A percentile compares a stretch with the other conserved stretches of the same genome.
phyloP scores from a whole-genome alignment of 2,113 vertebrate genomes.

The Notiomystis cincta region DNA sequence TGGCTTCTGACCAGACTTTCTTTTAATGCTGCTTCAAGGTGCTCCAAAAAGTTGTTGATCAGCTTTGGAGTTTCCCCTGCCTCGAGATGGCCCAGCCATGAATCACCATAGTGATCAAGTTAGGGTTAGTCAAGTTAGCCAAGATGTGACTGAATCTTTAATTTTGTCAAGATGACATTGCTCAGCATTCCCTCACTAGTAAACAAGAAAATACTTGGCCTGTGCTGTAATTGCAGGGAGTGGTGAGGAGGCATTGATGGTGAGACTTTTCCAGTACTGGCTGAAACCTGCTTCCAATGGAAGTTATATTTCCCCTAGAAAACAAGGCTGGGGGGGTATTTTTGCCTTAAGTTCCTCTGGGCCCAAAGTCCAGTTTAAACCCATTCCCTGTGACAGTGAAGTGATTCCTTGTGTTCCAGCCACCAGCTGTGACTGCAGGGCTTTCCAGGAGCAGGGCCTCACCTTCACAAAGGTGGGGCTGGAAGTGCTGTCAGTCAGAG shows the following conservation, averaged over 20 bases:
- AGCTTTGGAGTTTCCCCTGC: slow-evolving; percentile 3
- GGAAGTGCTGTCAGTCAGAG: background rate
- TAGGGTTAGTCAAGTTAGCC: background rate
- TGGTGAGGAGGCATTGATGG: background rate
- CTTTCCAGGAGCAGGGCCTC: background rate
- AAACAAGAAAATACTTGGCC: background rate
- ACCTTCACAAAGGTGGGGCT: background rate
- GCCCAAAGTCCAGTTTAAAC: background rate
- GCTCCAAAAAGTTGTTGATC: background rate
- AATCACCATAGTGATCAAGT: background rate
- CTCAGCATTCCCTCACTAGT: background rate
- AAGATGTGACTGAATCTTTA: slow-evolving; percentile 23
- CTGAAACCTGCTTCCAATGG: background rate
- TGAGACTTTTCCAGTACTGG: background rate
- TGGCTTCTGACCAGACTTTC: background rate
- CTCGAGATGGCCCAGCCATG: background rate
- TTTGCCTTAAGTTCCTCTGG: background rate
- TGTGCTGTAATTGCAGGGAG: background rate
- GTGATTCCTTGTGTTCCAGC: background rate
- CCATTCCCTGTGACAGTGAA: background rate
- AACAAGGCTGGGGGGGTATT: background rate
- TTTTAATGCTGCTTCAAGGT: slow-evolving; percentile 1
- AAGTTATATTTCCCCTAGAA: background rate
- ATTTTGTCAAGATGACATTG: slow-evolving; percentile 25
- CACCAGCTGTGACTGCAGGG: background rate